Conservation (phyloP, 2,888 invertebrate species). For the Andrena dorsata region DNA sequence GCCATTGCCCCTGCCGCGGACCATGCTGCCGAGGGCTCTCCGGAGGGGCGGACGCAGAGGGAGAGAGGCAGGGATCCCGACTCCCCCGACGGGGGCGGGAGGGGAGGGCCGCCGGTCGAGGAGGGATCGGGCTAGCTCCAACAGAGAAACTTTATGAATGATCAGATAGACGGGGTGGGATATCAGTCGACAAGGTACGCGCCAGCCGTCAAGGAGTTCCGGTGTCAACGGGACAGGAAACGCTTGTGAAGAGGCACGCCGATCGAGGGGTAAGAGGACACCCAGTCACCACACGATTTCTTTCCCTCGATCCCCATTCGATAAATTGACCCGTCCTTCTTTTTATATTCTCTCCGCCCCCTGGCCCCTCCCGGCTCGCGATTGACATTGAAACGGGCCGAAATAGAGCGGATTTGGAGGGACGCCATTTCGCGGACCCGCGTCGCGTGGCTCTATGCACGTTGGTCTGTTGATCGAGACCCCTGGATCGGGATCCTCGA, state of each 20-base stretch:
- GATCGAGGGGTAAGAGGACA: constrained; percentile 23
- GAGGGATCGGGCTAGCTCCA: neutral
- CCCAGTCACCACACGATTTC: neutral
- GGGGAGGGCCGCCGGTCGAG: neutral
- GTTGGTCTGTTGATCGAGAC: neutral
- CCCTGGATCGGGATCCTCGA: too few relatives aligned
- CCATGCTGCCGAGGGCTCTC: neutral
- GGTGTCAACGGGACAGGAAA: neutral
- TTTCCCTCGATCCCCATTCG: constrained; percentile 13
- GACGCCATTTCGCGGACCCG: constrained; percentile 31
- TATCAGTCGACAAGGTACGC: constrained; percentile 6
- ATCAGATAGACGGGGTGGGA: constrained; percentile 14
- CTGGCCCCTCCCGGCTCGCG: neutral
- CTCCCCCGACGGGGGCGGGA: too few relatives aligned
- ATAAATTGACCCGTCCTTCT: constrained; percentile 17
- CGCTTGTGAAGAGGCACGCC: neutral
- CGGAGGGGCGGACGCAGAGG: neutral
- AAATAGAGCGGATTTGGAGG: constrained; percentile 44
- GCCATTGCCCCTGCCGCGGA: neutral
- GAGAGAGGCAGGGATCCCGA: too few relatives aligned
- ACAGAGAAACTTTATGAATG: constrained; percentile 29
- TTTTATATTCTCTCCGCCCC: constrained; percentile 7
- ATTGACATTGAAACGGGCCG: constrained; percentile 42
- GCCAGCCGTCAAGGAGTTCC: constrained; percentile 1
- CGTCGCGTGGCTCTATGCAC: neutral